Evolutionary conservation across 2,888 invertebrate species (phyloP), one percentile per base, ranked within the genome.

Genomic region (Auanema sp.): DNA sequence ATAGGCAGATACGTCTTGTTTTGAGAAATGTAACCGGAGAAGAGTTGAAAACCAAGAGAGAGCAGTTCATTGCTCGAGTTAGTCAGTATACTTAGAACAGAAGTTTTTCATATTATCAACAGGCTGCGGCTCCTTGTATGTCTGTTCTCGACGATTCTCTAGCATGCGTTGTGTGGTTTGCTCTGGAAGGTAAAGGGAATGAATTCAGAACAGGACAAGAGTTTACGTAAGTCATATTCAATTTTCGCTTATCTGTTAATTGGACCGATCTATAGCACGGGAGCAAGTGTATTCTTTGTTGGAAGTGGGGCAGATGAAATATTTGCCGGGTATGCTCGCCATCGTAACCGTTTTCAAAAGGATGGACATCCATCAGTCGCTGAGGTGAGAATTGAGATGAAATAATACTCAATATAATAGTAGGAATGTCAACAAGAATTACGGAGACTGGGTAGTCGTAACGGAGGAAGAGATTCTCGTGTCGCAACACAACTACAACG

Each of bases 281-380:
- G 61, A 21, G 67, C 75, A 1, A 53, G 57, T 8, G 58, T 73
- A 41, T 64, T 93, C 65, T 84, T 95, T 72, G 86, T 91, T 76
- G 97, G 97, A 42, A 92, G 92, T 87, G 97, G 97, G 8, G 96
- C 97, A 0, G 98, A 98, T 87, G 98, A 98, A 86, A 88, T 96
- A 69, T 91, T 97, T 83, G 95, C 92, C 55, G 97, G 97, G 1
- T 97, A 97, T 83, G 90, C 90, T 42, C 88, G 93, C 65, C 95
- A 97, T 83, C 88, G 93, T 78, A 90, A 89, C 84, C 72, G 87
- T 86, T 77, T 88, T 86, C 87, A 76, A 40, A 68, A 64, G 24
- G 68, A 64, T 12, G 56, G 74, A 49, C 18, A 41, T 1, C 54
- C 44, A 14, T 50, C 63, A 11, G 63, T 70, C 3, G 68, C 66